Evolutionary conservation across 2,797 vertebrate genomes (phyloP).

Genomic region (Sebastolobus alascanus): DNA sequence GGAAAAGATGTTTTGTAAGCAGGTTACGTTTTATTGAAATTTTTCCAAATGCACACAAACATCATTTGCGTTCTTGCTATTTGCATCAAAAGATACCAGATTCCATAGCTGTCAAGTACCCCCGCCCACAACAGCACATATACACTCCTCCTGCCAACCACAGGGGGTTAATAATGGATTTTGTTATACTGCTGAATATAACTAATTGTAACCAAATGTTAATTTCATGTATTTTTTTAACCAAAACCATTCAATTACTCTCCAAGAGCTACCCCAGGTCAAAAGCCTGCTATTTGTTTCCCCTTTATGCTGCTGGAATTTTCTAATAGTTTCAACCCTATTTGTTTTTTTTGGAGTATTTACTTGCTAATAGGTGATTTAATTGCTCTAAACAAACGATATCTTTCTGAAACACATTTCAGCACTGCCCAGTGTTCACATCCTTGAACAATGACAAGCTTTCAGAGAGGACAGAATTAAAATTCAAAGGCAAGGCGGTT

Average conservation of each 20-base stretch:
- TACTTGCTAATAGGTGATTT: slow-evolving; percentile 77
- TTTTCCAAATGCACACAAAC: slow-evolving; percentile 22
- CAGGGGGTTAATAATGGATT: slow-evolving; percentile 16
- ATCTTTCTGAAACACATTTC: slow-evolving; percentile 84
- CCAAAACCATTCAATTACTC: slow-evolving; percentile 44
- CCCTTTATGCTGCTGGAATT: slow-evolving; percentile 39
- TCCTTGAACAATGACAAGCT: slow-evolving; percentile 81
- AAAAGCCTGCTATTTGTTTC: slow-evolving; percentile 37
- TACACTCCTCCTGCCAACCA: slow-evolving; percentile 23
- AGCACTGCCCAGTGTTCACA: slow-evolving; percentile 71
- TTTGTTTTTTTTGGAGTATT: slow-evolving; percentile 66
- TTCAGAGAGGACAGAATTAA: slow-evolving; percentile 80
- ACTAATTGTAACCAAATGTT: slow-evolving; percentile 16
- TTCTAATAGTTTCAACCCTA: slow-evolving; percentile 47
- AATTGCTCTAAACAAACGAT: slow-evolving; percentile 78
- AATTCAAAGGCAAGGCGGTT: slow-evolving; percentile 80
- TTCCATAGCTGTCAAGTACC: slow-evolving; percentile 24
- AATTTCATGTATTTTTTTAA: slow-evolving; percentile 22
- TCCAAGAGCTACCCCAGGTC: slow-evolving; percentile 16
- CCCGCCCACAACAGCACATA: slow-evolving; percentile 15
- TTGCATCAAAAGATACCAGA: slow-evolving; percentile 45
- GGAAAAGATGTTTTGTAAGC: slow-evolving; percentile 39
- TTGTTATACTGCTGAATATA: slow-evolving; percentile 18
- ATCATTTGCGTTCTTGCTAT: slow-evolving; percentile 29
- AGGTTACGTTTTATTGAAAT: slow-evolving; percentile 36